These are phyloP conservation scores for Aspidoscelis tigris DNA, from an alignment of 2,113 vertebrate species.

Conservation along the genomic window DNA sequence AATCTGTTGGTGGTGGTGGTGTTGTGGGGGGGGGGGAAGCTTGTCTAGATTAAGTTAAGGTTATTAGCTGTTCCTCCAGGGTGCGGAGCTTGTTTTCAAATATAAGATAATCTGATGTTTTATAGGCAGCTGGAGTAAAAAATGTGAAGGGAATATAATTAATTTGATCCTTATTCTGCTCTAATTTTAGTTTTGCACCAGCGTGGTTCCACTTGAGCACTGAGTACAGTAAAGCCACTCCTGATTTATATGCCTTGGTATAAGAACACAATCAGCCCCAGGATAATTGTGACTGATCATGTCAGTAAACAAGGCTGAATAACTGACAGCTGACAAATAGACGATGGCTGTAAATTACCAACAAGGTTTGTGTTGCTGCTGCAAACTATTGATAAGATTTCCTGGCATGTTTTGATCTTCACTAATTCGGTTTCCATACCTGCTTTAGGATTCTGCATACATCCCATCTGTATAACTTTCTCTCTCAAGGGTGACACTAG, in stretches of 20 bases:
- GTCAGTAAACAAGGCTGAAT: background rate
- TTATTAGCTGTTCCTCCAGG: background rate
- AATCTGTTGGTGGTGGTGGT: too few relatives aligned
- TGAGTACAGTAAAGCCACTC: conserved; percentile 1
- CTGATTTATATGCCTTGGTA: background rate
- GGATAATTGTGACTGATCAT: background rate
- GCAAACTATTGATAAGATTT: background rate
- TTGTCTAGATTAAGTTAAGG: background rate
- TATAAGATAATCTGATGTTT: background rate
- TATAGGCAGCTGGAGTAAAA: conserved; percentile 21
- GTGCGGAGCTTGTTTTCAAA: background rate
- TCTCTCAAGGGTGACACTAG: too few relatives aligned
- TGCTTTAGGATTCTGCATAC: too few relatives aligned
- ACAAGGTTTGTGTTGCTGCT: conserved; percentile 6
- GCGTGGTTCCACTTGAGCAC: conserved; percentile 17
- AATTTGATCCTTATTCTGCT: conserved; percentile 14
- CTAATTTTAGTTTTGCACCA: conserved; percentile 22
- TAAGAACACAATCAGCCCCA: conserved; percentile 4
- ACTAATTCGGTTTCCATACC: background rate
- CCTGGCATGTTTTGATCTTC: background rate
- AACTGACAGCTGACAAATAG: conserved; percentile 12
- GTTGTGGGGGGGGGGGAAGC: too few relatives aligned
- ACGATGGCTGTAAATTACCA: background rate
- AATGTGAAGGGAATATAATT: conserved; percentile 11
- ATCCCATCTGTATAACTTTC: background rate